Evolutionary conservation across 2,113 vertebrate species (phyloP), one percentile per base, ranked within the genome.

Genomic region (Solenodon paradoxus): DNA sequence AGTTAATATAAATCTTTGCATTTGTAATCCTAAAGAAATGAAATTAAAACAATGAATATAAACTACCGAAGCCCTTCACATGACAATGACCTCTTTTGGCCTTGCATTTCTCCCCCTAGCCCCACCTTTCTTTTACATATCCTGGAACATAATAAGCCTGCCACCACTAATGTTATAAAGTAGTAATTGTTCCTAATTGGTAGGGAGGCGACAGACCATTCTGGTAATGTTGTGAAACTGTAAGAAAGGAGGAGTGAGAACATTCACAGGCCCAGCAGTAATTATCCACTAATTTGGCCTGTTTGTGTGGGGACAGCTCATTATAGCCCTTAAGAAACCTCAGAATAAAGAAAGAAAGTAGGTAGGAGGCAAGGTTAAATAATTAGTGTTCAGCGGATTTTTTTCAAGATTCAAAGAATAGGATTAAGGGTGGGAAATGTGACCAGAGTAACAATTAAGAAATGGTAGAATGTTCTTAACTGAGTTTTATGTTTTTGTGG

Each of bases 131-230:
- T 98, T 98, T 98, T 98, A 98, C 98, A 98, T 98, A 98, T 98
- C 98, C 98, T 98, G 96, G 97, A 98, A 99, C 98, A 98, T 99
- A 99, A 99, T 99, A 99, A 99, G 98, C 99, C 98, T 98, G 98
- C 99, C 99, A 98, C 98, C 98, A 98, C 98, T 98, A 98, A 99
- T 98, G 99, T 99, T 99, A 99, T 99, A 99, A 99, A 99, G 98
- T 98, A 98, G 99, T 99, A 99, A 99, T 99, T 99, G 99, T 99
- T 98, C 99, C 98, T 99, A 99, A 99, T 99, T 99, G 99, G 99
- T 99, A 99, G 99, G 99, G 99, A 99, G 99, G 99, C 99, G 99
- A 99, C 98, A 98, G 99, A 98, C 98, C 99, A 99, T 99, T 99
- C 99, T 99, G 97, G 98, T 98, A 99, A 98, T 99, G 98, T 98